These are phyloP conservation scores for Falco novaeseelandiae DNA, from an alignment of 2,797 vertebrate species.

Conservation along the genomic window DNA sequence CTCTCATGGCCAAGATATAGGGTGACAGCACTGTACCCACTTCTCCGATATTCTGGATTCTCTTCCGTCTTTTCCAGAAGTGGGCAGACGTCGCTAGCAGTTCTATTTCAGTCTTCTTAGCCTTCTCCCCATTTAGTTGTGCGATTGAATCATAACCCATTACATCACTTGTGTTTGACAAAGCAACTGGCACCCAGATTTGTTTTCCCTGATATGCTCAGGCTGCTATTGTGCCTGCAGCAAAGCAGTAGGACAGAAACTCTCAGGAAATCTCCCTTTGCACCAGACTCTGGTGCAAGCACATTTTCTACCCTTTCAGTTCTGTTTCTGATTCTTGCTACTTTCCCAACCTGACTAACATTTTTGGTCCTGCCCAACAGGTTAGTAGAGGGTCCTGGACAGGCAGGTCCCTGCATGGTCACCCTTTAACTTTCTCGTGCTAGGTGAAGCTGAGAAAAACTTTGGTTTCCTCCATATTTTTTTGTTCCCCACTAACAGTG, in stretches of 20 bases:
- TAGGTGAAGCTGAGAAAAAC: not conserved
- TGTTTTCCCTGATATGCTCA: not conserved
- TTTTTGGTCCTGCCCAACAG: not conserved
- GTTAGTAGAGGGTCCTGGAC: not conserved
- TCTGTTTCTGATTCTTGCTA: not conserved
- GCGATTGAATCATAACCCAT: not conserved
- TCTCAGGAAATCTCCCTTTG: not conserved
- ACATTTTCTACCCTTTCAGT: not conserved
- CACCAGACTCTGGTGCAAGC: not conserved
- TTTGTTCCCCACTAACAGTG: not conserved
- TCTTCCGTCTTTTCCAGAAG: not conserved
- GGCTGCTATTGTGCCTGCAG: not conserved
- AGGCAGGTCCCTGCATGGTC: not conserved
- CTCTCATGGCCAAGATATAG: not conserved
- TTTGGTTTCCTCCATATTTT: not conserved
- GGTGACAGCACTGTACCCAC: not conserved
- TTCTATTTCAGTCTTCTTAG: not conserved
- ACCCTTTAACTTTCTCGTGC: not conserved
- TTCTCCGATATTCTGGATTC: not conserved
- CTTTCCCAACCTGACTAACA: not conserved
- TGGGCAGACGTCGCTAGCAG: not conserved
- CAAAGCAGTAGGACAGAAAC: not conserved
- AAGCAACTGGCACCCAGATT: not conserved
- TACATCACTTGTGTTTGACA: not conserved
- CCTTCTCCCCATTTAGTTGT: not conserved